A percentile compares a stretch with the other conserved stretches of the same genome.
phyloP scores from a whole-genome alignment of 2,113 vertebrate genomes.

The Turdus rufiventris region DNA sequence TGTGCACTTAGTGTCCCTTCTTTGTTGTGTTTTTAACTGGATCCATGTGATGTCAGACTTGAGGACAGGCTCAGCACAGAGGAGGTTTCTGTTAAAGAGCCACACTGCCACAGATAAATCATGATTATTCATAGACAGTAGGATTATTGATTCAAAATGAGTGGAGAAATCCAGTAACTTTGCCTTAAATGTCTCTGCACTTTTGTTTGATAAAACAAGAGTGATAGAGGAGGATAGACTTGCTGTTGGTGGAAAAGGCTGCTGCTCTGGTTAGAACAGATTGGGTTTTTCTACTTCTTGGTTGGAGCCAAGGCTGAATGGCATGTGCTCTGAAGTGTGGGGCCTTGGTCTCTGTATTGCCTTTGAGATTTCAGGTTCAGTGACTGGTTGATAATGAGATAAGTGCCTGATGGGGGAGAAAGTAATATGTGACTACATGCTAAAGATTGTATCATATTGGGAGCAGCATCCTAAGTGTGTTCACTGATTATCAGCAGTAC shows the following conservation, averaged over 20 bases:
- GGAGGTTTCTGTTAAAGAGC: neutral
- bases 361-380: neutral
- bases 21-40: neutral
- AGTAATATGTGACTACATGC: neutral
- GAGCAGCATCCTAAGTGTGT: neutral
- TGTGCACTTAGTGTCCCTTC: neutral
- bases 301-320: neutral
- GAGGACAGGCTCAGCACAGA: neutral
- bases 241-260: neutral
- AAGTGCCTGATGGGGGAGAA: neutral
- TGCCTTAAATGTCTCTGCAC: neutral
- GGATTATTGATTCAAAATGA: neutral
- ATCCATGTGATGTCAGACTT: accelerated
- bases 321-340: neutral
- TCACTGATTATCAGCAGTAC: neutral
- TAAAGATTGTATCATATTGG: neutral
- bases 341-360: accelerated
- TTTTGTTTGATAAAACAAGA: neutral
- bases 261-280: neutral
- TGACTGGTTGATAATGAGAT: neutral
- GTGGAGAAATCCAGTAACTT: neutral
- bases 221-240: neutral
- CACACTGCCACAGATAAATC: neutral
- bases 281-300: neutral
- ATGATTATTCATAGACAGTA: neutral